These are phyloP conservation scores for Listronotus bonariensis DNA, from an alignment of 1,140 invertebrate genomes.

Conservation along the genomic window DNA sequence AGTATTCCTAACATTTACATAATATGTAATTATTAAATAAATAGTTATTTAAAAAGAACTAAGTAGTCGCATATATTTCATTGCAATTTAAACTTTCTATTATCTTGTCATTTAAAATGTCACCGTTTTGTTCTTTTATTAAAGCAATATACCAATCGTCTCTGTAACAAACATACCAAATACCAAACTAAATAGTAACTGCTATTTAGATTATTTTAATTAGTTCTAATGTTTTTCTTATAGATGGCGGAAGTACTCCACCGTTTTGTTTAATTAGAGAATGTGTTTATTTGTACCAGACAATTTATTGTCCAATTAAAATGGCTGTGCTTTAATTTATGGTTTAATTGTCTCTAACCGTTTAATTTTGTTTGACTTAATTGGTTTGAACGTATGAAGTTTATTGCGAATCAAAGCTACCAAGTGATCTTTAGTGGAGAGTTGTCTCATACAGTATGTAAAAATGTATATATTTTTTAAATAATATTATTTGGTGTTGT, in stretches of 20 bases:
- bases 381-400: neutral
- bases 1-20: no score
- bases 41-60: no score
- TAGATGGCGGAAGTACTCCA: neutral
- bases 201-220: slow-evolving; percentile 22
- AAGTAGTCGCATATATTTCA: no score
- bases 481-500: no score
- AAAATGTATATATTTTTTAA: no score
- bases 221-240: slow-evolving; percentile 3
- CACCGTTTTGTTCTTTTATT: neutral
- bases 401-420: no score
- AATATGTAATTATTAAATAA: no score
- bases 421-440: no score
- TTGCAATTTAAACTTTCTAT: no score
- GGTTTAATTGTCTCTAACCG: slow-evolving; percentile 11
- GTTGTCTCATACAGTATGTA: no score
- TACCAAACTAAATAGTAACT: neutral
- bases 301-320: slow-evolving; percentile 18
- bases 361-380: neutral
- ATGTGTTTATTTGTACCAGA: slow-evolving; percentile 17
- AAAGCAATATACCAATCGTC: no score
- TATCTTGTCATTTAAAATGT: neutral
- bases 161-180: no score
- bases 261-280: slow-evolving; percentile 13
- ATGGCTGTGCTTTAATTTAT: slow-evolving; percentile 10